Base-by-base conservation (phyloP, 2,888 invertebrate species). In the Habroteleia sp. region DNA sequence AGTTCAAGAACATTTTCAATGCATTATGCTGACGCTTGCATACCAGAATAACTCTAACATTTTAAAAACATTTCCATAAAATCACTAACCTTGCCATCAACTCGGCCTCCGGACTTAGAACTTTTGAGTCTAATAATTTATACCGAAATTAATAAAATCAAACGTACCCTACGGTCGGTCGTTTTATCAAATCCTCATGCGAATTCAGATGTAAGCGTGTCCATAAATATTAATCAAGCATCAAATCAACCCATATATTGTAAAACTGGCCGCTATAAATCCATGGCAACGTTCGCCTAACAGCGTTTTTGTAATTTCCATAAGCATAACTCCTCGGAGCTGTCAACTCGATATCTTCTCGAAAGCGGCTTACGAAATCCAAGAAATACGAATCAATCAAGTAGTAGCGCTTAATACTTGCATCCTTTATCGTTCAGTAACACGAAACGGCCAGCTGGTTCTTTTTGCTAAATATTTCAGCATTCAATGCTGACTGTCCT, bases 21-120 rank as follows among this genome's bases (percentile, higher is more conserved):
- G n/a, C n/a, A n/a, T n/a, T n/a, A n/a, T n/a, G n/a, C n/a, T n/a
- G n/a, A n/a, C n/a, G n/a, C n/a, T n/a, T n/a, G n/a, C n/a, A n/a
- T n/a, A n/a, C n/a, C n/a, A n/a, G n/a, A n/a, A n/a, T n/a, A n/a
- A n/a, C n/a, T n/a, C n/a, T n/a, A n/a, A n/a, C n/a, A n/a, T n/a
- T n/a, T n/a, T n/a, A n/a, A n/a, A n/a, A n/a, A n/a, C n/a, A 82
- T 66, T 66, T 56, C 46, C 66, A 66, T 66, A 56, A 46, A 42
- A 65, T 25, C 33, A 6, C 23, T 41, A 17, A 42, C 33, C 63
- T 46, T 17, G 33, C 3, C 10, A 31, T 27, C 8, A 25, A 25
- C 31, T 13, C 31, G 1, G 17, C 33, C n/a, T n/a, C n/a, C n/a
- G n/a, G n/a, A 14, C 29, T 16, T 37, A 5, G 20, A 31, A 58